Conservation (phyloP, 2,113 vertebrate genomes). For the Cinclus cinclus region DNA sequence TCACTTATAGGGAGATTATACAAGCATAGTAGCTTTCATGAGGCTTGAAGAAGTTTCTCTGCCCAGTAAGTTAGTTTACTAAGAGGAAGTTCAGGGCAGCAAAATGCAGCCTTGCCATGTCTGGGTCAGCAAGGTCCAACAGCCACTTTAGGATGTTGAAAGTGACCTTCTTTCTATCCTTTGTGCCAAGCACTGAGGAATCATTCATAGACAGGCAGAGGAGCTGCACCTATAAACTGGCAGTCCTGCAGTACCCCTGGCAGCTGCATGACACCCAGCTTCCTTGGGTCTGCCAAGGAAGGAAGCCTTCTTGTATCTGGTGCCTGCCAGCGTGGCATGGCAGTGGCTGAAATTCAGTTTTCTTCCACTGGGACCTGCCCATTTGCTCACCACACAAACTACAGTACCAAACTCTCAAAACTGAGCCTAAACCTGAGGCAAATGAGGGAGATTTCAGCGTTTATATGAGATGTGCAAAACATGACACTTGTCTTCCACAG, state of each 20-base stretch:
- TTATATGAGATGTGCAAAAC: not conserved
- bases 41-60: not conserved
- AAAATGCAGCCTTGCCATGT: not conserved
- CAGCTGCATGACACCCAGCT: not conserved
- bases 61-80: not conserved
- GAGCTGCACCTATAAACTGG: not conserved
- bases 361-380: not conserved
- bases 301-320: not conserved
- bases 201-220: not conserved
- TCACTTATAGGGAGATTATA: not conserved
- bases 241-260: not conserved
- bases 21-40: not conserved
- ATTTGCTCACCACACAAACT: not conserved
- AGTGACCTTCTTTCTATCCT: not conserved
- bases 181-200: not conserved
- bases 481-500: not conserved
- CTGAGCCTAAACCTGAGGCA: not conserved
- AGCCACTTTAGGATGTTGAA: not conserved
- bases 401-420: not conserved
- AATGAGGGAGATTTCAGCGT: not conserved
- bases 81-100: not conserved
- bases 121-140: not conserved
- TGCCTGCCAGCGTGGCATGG: fast-evolving
- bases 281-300: not conserved
- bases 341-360: not conserved